Base-by-base conservation (phyloP, 1,140 invertebrate genomes). In the Cotesia glomerata region DNA sequence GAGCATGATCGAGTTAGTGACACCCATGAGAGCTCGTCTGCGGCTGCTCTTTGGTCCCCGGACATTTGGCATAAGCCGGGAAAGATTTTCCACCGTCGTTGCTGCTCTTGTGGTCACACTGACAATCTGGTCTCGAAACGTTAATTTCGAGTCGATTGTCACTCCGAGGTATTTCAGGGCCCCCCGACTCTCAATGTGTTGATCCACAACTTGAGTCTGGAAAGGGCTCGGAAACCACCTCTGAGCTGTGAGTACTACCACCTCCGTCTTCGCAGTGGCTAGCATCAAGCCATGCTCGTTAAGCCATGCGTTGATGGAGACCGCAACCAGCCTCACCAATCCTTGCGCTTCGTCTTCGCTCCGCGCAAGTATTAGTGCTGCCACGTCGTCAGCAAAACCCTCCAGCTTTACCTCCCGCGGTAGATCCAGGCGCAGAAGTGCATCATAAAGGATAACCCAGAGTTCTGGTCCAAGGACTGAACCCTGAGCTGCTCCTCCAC, bases 371-470 rank as follows among this genome's bases (percentile, higher is more conserved):
- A 82, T 75, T 0, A 82, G 45, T 7, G 77, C 52, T 1, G 74
- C 79, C 18, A 79, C 45, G 54, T 26, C 18, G 18, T 26, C 18
- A 26, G 18, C 18, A 26, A 26, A 26, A 1, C 18, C 18, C 18
- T 26, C 18, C 84, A 80, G 34, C 84, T 81, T 61, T 0, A 70
- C 34, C 0, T 67, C 61, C 0, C 75, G 59, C 4, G 79, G 75
- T 39, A 81, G 69, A 1, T 79, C 63, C n/a, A 80, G n/a, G 1
- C 72, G 16, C 13, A 85, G 73, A 0, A 85, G 16, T 14, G 51
- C 74, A 62, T 85, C 80, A 18, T 84, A 85, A 0, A 72, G 26
- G 3, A 76, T 52, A 59, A 82, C 82, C 80, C 82, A 83, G 0
- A 84, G 70, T 13, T 76, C 75, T 0, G 80, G 83, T 1, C 81